Evolutionary conservation across 2,113 vertebrate species (phyloP), one percentile per base, ranked within the genome.

Genomic region (Meriones unguiculatus): DNA sequence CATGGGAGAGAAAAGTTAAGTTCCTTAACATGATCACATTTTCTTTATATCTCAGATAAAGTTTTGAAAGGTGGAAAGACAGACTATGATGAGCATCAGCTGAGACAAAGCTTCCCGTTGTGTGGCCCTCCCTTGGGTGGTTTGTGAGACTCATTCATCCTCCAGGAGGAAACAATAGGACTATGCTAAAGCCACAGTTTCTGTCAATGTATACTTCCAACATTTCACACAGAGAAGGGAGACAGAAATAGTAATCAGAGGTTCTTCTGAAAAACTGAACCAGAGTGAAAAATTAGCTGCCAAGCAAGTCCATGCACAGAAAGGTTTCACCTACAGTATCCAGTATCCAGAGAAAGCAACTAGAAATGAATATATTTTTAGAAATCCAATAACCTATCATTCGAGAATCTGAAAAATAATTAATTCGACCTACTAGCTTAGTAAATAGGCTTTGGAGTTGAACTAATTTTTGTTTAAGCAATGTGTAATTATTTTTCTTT

Each of bases 1-100:
- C 85, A 65, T 62, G 67, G 93, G 86, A 93, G 14, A 94, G 22
- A 90, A 96, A 76, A 82, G n/a, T 24, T 35, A 89, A 95, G 87
- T 89, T 57, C 18, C 10, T 9, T 76, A 80, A 94, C n/a, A 84
- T 1, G 52, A 4, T 77, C 35, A 95, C 89, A 95, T 32, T 94
- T 91, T 46, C 64, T 95, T 78, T 82, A 28, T 25, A 76, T 5
- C 35, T 62, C 25, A 89, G 28, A 76, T 52, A 72, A 94, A 91
- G 8, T 35, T 75, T 89, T 78, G 0, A 50, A 96, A 86, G 30
- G 82, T 75, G 90, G 70, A 84, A 90, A 87, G 14, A 89, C 4
- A 8, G 15, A 76, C 35, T 25, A 75, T n/a, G 57, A 57, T 2
- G 24, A 80, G 46, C 38, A 78, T 32, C 50, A 64, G 81, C 15